phyloP scores from a whole-genome alignment of 2,113 vertebrate species.

The Actinemys pallida region DNA sequence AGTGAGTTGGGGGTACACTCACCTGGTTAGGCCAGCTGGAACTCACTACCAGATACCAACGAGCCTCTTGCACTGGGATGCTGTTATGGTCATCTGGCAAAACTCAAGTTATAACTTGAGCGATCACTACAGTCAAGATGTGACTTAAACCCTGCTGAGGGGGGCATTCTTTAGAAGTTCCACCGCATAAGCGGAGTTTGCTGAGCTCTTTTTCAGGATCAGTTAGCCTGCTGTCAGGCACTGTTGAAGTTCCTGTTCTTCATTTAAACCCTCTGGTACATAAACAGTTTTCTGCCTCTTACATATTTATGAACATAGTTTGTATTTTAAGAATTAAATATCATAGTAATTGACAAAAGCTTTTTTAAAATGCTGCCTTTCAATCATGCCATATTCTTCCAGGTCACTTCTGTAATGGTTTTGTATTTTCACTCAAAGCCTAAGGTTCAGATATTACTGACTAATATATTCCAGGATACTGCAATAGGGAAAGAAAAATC shows the following conservation, averaged over 20 bases:
- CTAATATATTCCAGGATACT: constrained; percentile 19
- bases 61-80: not conserved
- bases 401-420: constrained; percentile 23
- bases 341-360: not conserved
- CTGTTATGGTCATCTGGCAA: not conserved
- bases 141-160: not conserved
- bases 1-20: not conserved
- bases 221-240: not conserved
- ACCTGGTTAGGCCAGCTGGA: not conserved
- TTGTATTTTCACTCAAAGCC: constrained; percentile 2
- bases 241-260: not conserved
- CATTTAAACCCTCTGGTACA: not conserved
- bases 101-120: not conserved
- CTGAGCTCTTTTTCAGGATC: constrained; percentile 47
- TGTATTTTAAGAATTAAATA: not conserved
- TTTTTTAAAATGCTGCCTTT: not conserved
- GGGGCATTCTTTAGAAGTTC: not conserved
- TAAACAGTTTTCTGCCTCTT: not conserved
- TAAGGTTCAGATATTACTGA: not conserved
- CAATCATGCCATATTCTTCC: constrained; percentile 16
- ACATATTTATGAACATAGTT: constrained; percentile 18
- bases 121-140: not conserved
- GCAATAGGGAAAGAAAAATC: not conserved
- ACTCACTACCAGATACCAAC: not conserved
- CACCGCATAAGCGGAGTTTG: not conserved